Conservation (phyloP, 2,113 vertebrate genomes). For the Megaleporinus macrocephalus region DNA sequence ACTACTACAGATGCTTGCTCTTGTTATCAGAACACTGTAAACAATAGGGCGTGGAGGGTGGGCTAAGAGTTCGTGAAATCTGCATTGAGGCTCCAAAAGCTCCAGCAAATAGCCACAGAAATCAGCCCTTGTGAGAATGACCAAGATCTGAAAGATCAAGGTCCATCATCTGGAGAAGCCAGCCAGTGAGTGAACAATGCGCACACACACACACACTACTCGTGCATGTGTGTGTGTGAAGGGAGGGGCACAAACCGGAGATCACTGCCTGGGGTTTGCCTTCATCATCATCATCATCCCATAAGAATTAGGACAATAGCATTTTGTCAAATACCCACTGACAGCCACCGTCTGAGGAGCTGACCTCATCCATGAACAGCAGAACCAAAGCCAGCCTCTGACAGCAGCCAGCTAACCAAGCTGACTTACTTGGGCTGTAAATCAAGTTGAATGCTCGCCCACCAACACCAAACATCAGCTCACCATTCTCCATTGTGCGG, state of each 20-base stretch:
- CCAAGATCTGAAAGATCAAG: too few species aligned
- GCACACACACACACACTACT: not conserved
- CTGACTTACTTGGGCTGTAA: too few species aligned
- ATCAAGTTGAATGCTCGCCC: not conserved
- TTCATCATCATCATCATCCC: constrained; percentile 21
- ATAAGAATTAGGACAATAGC: constrained; percentile 40
- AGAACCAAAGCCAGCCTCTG: not conserved
- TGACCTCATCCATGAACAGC: not conserved
- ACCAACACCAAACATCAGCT: not conserved
- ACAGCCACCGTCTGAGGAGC: not conserved
- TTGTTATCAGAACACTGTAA: constrained; percentile 5
- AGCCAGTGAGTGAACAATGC: constrained; percentile 12
- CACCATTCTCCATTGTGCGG: not conserved
- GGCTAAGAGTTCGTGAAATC: not conserved
- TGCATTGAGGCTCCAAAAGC: not conserved
- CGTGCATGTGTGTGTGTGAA: constrained; percentile 27
- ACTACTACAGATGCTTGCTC: not conserved
- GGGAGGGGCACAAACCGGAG: constrained; percentile 44
- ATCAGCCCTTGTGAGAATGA: not conserved
- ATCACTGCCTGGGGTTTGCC: constrained; percentile 36
- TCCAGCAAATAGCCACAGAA: too few species aligned
- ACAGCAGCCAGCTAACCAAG: not conserved
- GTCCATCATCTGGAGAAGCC: not conserved
- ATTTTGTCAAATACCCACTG: not conserved
- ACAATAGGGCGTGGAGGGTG: constrained; percentile 7